Base-by-base conservation (phyloP, 2,113 vertebrate species). In the Spilogale gracilis region DNA sequence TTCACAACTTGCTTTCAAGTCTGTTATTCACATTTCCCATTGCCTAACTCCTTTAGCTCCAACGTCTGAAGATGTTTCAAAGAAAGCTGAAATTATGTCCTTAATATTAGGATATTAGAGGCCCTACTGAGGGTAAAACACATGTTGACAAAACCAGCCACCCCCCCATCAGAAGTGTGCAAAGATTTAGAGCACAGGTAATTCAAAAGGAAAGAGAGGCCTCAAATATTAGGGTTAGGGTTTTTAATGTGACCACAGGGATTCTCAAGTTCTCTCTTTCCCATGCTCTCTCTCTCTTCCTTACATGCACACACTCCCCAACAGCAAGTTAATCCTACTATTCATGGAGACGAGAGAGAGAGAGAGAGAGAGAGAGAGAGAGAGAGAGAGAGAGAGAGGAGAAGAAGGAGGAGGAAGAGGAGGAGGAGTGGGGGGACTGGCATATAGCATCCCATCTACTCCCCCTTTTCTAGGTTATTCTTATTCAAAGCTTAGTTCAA, bases 1-100 rank as follows among this genome's bases (percentile, higher is more conserved):
- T 23, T 83, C 17, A 9, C 1, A 0, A 8, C n/a, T 30, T 0
- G 11, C 4, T 71, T n/a, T 23, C 25, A 67, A 18, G 11, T 27
- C 50, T 10, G 11, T 60, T 10, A 1, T 18, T 56, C 54, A 63
- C 16, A 45, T 81, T 73, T 85, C n/a, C 32, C 48, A 20, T 25
- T 60, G 18, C 38, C n/a, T 58, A 18, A 74, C 82, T 52, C 30
- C 43, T 87, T 48, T 65, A 74, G 63, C 58, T 85, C 82, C 18
- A 91, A 60, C 4, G 14, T 63, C 54, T 56, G 60, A 85, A 54
- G 32, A 71, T 50, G 38, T 69, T 91, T 60, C 73, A 16, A 88
- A 73, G 95, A 95, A 6, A 85, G 58, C 45, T 92, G 16, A 76
- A 79, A 45, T 9, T 25, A 16, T 50, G 5, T 38, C 27, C 54